Percentiles rank a stretch among this genome's conserved stretches.
These are phyloP conservation scores for Amyelois transitella DNA, from an alignment of 1,140 invertebrate species.

Conservation along the genomic window DNA sequence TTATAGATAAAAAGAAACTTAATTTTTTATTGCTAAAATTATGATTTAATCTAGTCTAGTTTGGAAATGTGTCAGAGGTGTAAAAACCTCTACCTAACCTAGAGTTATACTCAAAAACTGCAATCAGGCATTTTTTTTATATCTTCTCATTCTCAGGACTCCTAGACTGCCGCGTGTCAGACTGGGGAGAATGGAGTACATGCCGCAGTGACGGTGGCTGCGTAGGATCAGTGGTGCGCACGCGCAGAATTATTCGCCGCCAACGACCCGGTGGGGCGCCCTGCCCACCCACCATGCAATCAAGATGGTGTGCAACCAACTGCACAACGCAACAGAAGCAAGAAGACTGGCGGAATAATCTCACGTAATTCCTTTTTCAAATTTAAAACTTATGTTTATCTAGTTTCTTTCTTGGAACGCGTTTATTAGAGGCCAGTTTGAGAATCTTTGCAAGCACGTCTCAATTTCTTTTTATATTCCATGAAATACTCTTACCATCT, in stretches of 20 bases:
- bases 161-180: constrained; percentile 87
- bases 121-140: not conserved
- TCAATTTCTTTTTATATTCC: not conserved
- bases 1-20: too few relatives aligned
- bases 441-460: not conserved
- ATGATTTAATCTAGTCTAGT: too few relatives aligned
- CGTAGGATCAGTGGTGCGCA: constrained; percentile 88
- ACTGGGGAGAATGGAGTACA: constrained; percentile 89
- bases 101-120: too few relatives aligned
- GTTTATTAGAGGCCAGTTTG: not conserved
- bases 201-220: constrained; percentile 89
- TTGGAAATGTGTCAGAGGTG: too few relatives aligned
- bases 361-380: constrained; percentile 46
- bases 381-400: constrained; percentile 16
- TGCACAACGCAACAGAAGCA: constrained; percentile 36
- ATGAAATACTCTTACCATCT: constrained; percentile 33
- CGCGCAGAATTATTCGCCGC: constrained; percentile 83
- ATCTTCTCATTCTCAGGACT: constrained; percentile 27
- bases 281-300: constrained; percentile 88
- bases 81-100: too few relatives aligned
- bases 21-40: too few relatives aligned
- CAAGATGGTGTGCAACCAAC: constrained; percentile 88
- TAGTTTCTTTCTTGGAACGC: not conserved
- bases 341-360: constrained; percentile 61
- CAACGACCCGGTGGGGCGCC: constrained; percentile 83